Evolutionary conservation across 2,888 invertebrate species (phyloP).

Genomic region (Strigamia crassipes): DNA sequence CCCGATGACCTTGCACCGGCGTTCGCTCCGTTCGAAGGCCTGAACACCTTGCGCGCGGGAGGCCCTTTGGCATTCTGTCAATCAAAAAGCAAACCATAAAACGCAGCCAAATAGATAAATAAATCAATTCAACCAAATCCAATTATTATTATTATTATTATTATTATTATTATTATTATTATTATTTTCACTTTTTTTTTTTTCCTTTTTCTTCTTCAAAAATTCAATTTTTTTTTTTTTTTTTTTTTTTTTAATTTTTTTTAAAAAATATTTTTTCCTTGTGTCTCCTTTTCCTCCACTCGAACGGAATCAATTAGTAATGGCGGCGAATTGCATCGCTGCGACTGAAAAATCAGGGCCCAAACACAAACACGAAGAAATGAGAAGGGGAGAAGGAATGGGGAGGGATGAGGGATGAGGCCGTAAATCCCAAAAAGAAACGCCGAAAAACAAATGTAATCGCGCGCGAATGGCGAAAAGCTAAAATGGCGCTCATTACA

Average conservation of each 20-base stretch:
- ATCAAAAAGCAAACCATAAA: background rate
- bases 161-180: no score
- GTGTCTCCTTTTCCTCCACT: background rate
- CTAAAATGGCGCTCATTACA: slow-evolving; percentile 45
- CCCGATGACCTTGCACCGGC: slow-evolving; percentile 42
- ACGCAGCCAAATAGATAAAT: background rate
- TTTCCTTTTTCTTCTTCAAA: background rate
- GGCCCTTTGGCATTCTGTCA: slow-evolving; percentile 45
- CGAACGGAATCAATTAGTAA: background rate
- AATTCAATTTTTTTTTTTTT: background rate
- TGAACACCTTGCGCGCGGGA: background rate
- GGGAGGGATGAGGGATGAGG: background rate
- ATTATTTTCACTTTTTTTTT: background rate
- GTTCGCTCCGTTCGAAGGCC: slow-evolving; percentile 38
- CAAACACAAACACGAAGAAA: slow-evolving; percentile 22
- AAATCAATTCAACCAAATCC: no score
- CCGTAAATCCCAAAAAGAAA: slow-evolving; percentile 36
- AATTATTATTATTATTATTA: no score
- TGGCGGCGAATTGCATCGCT: background rate
- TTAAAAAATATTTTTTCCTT: background rate
- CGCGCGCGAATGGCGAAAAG: slow-evolving; percentile 38
- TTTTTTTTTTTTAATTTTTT: background rate
- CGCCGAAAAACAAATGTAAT: slow-evolving; percentile 41
- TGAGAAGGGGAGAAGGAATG: background rate
- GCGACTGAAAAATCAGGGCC: background rate